These are phyloP conservation scores for Ypsolopha sequella DNA, from an alignment of 2,888 invertebrate genomes.

Conservation along the genomic window DNA sequence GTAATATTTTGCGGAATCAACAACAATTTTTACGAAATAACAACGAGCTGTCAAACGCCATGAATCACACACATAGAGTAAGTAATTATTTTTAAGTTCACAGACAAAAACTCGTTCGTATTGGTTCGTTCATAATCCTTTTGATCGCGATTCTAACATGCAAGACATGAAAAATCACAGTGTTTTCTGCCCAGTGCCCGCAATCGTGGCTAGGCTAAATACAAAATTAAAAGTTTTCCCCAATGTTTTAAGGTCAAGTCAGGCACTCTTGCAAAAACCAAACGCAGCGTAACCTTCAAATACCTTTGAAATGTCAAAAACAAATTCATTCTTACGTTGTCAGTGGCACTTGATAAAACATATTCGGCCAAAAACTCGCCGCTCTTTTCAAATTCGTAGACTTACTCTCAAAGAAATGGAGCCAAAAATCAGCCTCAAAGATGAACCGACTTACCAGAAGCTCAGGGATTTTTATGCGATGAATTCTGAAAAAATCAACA, in stretches of 20 bases:
- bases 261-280: conserved; percentile 17
- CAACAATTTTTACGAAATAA: too few relatives aligned
- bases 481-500: conserved; percentile 81
- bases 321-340: conserved; percentile 39
- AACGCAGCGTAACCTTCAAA: conserved; percentile 56
- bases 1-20: too few relatives aligned
- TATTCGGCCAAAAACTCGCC: conserved; percentile 19
- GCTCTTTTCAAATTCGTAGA: conserved; percentile 21
- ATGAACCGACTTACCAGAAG: conserved; percentile 80
- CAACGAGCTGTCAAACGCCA: too few relatives aligned
- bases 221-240: neutral
- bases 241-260: neutral
- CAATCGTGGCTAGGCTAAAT: too few relatives aligned
- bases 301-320: conserved; percentile 63
- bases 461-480: conserved; percentile 80
- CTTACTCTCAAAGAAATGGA: conserved; percentile 45
- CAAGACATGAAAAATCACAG: too few relatives aligned
- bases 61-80: too few relatives aligned
- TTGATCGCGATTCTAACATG: too few relatives aligned
- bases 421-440: conserved; percentile 46
- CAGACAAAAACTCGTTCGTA: too few relatives aligned
- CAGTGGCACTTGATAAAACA: conserved; percentile 30
- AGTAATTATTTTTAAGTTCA: too few relatives aligned
- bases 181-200: too few relatives aligned
- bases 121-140: too few relatives aligned